phyloP scores from a whole-genome alignment of 2,797 vertebrate species.

The Sebastes kiyomatsui region DNA sequence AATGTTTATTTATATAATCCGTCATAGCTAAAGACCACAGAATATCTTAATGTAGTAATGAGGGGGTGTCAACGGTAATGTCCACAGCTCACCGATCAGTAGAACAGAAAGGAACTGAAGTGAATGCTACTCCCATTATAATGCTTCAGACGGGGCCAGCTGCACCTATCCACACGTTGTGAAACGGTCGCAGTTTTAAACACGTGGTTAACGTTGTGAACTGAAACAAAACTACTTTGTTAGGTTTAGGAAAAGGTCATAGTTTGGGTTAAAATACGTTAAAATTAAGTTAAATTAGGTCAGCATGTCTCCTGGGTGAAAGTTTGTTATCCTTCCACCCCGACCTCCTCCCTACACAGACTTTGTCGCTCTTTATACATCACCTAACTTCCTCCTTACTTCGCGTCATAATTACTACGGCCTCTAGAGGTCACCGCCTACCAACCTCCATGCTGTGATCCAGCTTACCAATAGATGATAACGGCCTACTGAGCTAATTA shows the following conservation, averaged over 20 bases:
- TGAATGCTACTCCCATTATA: background rate
- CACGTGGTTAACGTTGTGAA: background rate
- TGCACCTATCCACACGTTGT: background rate
- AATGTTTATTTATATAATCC: conserved; percentile 14
- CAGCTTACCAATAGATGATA: background rate
- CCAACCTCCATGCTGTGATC: background rate
- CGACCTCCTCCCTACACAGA: too few relatives aligned
- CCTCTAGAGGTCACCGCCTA: background rate
- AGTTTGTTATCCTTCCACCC: too few relatives aligned
- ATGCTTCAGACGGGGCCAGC: background rate
- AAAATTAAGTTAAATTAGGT: background rate
- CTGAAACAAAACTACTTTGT: background rate
- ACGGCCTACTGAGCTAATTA: background rate
- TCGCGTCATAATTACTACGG: too few relatives aligned
- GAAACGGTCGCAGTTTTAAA: background rate
- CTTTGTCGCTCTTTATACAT: too few relatives aligned
- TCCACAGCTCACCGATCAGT: background rate
- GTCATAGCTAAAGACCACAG: background rate
- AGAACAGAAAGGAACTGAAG: background rate
- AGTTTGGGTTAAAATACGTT: background rate
- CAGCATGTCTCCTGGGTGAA: too few relatives aligned
- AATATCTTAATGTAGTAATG: background rate
- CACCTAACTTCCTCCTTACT: too few relatives aligned
- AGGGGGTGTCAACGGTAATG: background rate
- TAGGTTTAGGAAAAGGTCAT: background rate